These are phyloP conservation scores for Drosophila formosana DNA, from an alignment of 2,888 invertebrate genomes.

Conservation along the genomic window DNA sequence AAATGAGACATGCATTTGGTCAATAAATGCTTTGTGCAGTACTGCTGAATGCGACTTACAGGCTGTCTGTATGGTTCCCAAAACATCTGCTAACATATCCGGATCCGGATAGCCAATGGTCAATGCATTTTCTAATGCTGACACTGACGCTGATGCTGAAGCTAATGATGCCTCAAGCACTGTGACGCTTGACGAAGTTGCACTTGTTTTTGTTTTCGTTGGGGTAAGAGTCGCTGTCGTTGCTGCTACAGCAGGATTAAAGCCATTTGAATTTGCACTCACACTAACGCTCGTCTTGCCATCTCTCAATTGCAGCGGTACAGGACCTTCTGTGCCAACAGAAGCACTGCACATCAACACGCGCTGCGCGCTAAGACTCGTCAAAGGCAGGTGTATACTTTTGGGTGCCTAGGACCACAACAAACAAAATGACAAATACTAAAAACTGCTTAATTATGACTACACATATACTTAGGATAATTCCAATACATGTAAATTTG, in stretches of 20 bases:
- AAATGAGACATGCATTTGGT: not conserved
- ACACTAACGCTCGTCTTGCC: conserved; percentile 66
- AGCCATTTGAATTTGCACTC: conserved; percentile 15
- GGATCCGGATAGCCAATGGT: conserved; percentile 91
- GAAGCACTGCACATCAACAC: conserved; percentile 85
- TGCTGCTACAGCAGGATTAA: conserved; percentile 23
- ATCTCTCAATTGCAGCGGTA: conserved; percentile 85
- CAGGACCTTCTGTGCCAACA: conserved; percentile 85
- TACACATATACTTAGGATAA: conserved; percentile 35
- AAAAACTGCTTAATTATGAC: conserved; percentile 51
- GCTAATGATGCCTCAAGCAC: conserved; percentile 43
- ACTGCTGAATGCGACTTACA: conserved; percentile 78
- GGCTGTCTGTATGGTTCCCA: conserved; percentile 88
- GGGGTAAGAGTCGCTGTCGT: conserved; percentile 15
- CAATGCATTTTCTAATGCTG: conserved; percentile 87
- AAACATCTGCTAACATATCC: conserved; percentile 90
- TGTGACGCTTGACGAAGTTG: conserved; percentile 46
- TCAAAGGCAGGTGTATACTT: conserved; percentile 85
- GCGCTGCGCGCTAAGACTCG: conserved; percentile 82
- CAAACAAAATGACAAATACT: conserved; percentile 29
- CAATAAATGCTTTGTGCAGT: not conserved
- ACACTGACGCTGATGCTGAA: conserved; percentile 60
- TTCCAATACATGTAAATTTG: conserved; percentile 2
- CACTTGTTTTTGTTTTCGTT: conserved; percentile 11
- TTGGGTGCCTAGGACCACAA: conserved; percentile 82